phyloP scores from a whole-genome alignment of 2,888 invertebrate species.

The Drosophila neoperkinsi region DNA sequence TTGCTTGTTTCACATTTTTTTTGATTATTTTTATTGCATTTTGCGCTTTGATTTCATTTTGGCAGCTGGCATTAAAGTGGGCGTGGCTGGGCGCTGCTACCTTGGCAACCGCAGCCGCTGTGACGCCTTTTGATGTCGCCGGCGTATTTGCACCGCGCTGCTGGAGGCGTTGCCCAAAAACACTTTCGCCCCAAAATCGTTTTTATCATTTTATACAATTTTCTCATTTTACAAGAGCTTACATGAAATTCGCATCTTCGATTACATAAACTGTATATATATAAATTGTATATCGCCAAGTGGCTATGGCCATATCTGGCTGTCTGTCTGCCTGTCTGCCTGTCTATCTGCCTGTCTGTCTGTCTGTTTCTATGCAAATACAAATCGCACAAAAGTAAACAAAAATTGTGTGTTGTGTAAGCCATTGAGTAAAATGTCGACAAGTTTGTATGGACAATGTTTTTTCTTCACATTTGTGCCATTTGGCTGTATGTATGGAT shows the following conservation, averaged over 20 bases:
- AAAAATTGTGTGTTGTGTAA: background rate
- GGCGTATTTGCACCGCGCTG: background rate
- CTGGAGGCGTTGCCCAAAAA: background rate
- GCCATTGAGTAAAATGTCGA: background rate
- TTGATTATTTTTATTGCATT: constrained; percentile 51
- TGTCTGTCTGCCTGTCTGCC: background rate
- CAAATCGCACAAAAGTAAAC: background rate
- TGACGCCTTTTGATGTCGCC: constrained; percentile 50
- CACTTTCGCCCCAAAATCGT: background rate
- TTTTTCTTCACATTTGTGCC: background rate
- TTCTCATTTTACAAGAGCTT: background rate
- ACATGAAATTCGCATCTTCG: background rate
- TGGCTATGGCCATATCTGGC: background rate
- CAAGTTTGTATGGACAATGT: background rate
- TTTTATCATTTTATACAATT: background rate
- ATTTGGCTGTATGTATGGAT: background rate
- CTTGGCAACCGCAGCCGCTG: constrained; percentile 41
- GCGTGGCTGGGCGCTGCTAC: constrained; percentile 35
- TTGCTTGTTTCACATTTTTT: constrained; percentile 1
- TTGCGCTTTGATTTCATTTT: constrained; percentile 53
- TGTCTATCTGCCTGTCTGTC: background rate
- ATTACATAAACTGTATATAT: background rate
- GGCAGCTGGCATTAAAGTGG: constrained; percentile 39
- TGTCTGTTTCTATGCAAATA: background rate
- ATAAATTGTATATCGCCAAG: background rate